phyloP scores from a whole-genome alignment of 1,140 invertebrate genomes.

The Penaeus indicus region DNA sequence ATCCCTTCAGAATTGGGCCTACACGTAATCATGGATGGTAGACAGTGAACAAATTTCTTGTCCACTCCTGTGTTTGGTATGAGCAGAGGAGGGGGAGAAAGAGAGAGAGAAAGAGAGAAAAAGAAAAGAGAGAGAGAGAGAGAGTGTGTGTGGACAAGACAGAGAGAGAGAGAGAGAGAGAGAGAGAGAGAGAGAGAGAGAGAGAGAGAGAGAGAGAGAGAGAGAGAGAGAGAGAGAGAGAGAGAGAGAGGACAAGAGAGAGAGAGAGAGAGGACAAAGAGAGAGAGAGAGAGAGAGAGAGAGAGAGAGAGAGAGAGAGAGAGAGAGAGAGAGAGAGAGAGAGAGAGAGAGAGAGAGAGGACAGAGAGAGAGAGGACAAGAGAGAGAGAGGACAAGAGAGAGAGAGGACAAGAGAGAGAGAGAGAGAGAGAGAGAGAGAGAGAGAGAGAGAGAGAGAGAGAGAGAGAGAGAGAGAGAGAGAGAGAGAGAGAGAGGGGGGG shows the following conservation, averaged over 20 bases:
- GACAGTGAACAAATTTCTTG: too few species aligned
- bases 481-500: too few species aligned
- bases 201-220: constrained; percentile 26
- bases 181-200: constrained; percentile 34
- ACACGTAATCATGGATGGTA: background rate
- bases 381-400: background rate
- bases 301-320: constrained; percentile 28
- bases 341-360: constrained; percentile 28
- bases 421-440: constrained; percentile 34
- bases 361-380: background rate
- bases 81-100: background rate
- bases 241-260: constrained; percentile 7
- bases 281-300: constrained; percentile 27
- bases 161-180: constrained; percentile 35
- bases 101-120: constrained; percentile 24
- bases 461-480: too few species aligned
- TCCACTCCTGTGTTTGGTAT: too few species aligned
- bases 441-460: background rate
- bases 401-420: constrained; percentile 19
- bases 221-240: background rate
- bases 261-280: background rate
- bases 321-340: constrained; percentile 16
- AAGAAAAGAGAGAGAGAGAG: constrained; percentile 28
- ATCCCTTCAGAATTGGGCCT: background rate
- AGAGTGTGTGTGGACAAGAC: too few species aligned